Evolutionary conservation across 2,113 vertebrate genomes (phyloP).

Genomic region (Pluvialis apricaria): DNA sequence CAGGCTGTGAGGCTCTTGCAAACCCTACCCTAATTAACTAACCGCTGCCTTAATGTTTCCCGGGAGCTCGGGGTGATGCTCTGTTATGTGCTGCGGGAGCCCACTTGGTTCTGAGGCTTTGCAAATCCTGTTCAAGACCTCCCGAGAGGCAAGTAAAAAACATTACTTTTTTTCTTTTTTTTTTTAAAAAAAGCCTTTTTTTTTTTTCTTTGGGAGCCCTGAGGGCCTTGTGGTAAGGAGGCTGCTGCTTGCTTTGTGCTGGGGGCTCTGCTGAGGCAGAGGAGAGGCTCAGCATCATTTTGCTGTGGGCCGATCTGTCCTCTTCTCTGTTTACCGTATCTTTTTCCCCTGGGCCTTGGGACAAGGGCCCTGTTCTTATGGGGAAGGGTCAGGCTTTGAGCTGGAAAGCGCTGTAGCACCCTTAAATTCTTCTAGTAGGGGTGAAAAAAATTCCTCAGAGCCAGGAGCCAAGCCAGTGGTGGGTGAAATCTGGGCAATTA

Average conservation of each 20-base stretch:
- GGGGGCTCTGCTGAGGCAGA: neutral
- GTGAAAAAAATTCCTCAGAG: neutral
- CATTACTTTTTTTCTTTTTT: neutral
- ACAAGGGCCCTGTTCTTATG: neutral
- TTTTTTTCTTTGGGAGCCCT: neutral
- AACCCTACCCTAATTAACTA: constrained; percentile 27
- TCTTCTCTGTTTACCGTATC: neutral
- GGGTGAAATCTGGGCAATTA: neutral
- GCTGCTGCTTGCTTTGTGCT: neutral
- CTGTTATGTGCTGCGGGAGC: neutral
- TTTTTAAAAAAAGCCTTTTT: neutral
- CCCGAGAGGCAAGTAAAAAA: neutral
- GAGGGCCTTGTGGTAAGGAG: neutral
- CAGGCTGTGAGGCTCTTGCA: neutral
- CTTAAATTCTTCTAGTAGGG: neutral
- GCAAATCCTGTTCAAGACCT: neutral
- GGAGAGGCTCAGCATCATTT: neutral
- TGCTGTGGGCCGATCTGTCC: neutral
- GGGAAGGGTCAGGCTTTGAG: neutral
- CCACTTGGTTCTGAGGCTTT: neutral
- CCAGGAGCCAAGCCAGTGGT: neutral
- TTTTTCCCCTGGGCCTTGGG: neutral
- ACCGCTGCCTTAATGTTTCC: neutral
- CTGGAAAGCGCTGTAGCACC: neutral
- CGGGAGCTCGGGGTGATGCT: neutral